These are phyloP conservation scores for Ectobius pallidus DNA, from an alignment of 2,888 invertebrate species.

Conservation along the genomic window DNA sequence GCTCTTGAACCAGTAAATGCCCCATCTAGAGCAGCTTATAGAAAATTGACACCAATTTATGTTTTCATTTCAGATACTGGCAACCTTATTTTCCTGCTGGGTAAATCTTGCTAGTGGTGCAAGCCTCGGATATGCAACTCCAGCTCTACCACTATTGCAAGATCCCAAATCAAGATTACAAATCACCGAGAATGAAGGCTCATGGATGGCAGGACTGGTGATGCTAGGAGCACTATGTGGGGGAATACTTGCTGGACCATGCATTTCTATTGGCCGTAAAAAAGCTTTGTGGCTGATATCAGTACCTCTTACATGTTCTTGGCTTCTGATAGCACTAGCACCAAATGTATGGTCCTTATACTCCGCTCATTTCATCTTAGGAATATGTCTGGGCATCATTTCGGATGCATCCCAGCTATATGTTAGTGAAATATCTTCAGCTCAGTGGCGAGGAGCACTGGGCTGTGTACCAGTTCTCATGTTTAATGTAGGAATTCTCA, in stretches of 20 bases:
- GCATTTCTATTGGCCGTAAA: conserved; percentile 40
- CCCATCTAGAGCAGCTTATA: too few relatives aligned
- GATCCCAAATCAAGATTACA: conserved; percentile 23
- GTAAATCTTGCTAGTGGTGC: conserved; percentile 43
- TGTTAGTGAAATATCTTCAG: conserved; percentile 40
- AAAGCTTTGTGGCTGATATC: conserved; percentile 40
- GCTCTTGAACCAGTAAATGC: too few relatives aligned
- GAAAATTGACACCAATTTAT: not conserved
- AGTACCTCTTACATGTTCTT: conserved; percentile 36
- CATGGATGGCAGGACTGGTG: conserved; percentile 42
- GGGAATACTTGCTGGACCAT: conserved; percentile 40
- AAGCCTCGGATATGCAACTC: conserved; percentile 41
- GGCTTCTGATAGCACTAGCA: conserved; percentile 37
- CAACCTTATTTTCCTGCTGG: conserved; percentile 42
- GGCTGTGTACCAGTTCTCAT: conserved; percentile 43
- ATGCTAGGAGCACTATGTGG: conserved; percentile 43
- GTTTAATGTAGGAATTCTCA: conserved; percentile 43
- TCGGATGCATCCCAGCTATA: conserved; percentile 41
- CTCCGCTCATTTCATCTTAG: conserved; percentile 38
- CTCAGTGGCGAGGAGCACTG: conserved; percentile 41
- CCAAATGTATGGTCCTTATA: conserved; percentile 36
- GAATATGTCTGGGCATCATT: conserved; percentile 39
- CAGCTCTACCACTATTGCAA: conserved; percentile 42
- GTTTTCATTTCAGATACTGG: conserved; percentile 36
- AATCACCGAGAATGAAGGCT: conserved; percentile 38